Evolutionary conservation across 1,140 invertebrate genomes (phyloP).

Genomic region (Drosophila orosa): DNA sequence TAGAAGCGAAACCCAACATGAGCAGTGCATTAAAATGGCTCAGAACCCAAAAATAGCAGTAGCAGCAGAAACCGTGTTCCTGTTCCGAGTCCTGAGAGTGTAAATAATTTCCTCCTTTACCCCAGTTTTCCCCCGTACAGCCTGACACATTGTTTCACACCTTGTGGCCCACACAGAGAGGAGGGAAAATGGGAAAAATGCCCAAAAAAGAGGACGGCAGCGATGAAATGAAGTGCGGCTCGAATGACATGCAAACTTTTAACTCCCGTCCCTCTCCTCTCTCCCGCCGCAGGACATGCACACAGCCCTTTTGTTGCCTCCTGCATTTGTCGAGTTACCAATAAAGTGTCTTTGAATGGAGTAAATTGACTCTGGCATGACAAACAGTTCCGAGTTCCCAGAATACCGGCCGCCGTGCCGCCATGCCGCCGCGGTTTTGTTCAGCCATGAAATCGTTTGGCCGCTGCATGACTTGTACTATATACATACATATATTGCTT

Average conservation of each 20-base stretch:
- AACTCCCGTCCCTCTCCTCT: too few relatives aligned
- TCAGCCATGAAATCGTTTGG: constrained; percentile 49
- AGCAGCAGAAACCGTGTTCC: constrained; percentile 32
- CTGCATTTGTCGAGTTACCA: constrained; percentile 62
- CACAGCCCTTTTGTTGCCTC: constrained; percentile 18
- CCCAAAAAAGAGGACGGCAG: constrained; percentile 18
- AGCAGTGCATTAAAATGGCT: constrained; percentile 62
- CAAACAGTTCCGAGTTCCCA: constrained; percentile 61
- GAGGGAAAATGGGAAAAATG: neutral
- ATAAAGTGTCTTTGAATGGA: constrained; percentile 77
- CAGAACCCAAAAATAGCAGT: constrained; percentile 14
- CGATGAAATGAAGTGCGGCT: constrained; percentile 70
- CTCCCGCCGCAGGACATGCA: constrained; percentile 35
- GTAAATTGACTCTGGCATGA: constrained; percentile 80
- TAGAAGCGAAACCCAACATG: constrained; percentile 27
- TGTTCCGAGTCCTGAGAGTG: constrained; percentile 27
- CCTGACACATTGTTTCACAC: constrained; percentile 69
- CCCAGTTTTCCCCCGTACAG: constrained; percentile 1
- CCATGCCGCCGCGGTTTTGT: constrained; percentile 5
- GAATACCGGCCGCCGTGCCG: neutral
- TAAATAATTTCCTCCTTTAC: constrained; percentile 57
- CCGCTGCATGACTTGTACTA: constrained; percentile 65
- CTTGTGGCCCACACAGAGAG: constrained; percentile 42
- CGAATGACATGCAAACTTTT: constrained; percentile 81
- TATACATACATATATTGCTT: constrained; percentile 9